Percentiles rank a stretch among this genome's conserved stretches.
Conservation (phyloP, 2,797 vertebrate species). For the Sphenodon punctatus region DNA sequence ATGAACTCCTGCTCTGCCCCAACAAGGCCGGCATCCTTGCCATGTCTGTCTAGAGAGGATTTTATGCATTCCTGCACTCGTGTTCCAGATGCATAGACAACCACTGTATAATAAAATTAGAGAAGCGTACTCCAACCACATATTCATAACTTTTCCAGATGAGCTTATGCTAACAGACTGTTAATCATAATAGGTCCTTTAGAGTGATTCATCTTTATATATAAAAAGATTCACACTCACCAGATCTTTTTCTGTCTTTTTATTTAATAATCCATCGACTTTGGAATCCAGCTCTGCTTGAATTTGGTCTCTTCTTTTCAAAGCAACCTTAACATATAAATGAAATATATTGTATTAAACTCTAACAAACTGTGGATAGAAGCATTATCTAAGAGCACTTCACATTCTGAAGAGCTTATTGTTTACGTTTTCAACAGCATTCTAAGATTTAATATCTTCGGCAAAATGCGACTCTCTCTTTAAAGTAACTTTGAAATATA, state of each 20-base stretch:
- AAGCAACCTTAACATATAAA: slow-evolving; percentile 79
- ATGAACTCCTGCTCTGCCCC: no score
- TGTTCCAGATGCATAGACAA: no score
- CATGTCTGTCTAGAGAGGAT: no score
- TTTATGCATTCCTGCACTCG: no score
- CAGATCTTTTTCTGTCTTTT: slow-evolving; percentile 81
- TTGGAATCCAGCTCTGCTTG: slow-evolving; percentile 90
- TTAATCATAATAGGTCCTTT: not conserved
- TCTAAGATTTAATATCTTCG: not conserved
- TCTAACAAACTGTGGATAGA: slow-evolving; percentile 8
- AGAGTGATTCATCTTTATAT: not conserved
- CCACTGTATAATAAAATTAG: no score
- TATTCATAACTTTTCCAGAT: no score
- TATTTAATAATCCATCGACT: slow-evolving; percentile 82
- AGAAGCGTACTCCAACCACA: no score
- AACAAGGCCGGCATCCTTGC: no score
- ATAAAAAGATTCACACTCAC: slow-evolving; percentile 75
- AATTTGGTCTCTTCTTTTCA: slow-evolving; percentile 93
- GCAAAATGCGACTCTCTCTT: not conserved
- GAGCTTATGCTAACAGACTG: not conserved
- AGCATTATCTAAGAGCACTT: not conserved
- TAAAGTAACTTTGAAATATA: not conserved
- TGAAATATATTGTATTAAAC: not conserved
- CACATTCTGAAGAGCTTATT: not conserved
- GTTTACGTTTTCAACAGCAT: not conserved